These are phyloP conservation scores for Bombus terrestris DNA, from an alignment of 1,140 invertebrate genomes.

Conservation along the genomic window DNA sequence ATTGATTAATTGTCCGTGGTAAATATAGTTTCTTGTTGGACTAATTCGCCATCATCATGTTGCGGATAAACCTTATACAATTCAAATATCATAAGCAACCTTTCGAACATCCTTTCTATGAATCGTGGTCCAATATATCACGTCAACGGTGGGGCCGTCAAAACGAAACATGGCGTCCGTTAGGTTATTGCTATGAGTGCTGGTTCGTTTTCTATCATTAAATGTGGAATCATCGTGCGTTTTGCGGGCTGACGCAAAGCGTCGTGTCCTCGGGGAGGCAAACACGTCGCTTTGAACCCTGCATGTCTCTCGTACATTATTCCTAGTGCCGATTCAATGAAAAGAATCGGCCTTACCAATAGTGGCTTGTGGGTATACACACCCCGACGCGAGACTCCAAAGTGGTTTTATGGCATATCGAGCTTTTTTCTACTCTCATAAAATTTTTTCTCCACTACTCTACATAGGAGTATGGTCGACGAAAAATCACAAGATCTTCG, in stretches of 20 bases:
- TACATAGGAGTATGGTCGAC: conserved; percentile 10
- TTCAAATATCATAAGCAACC: conserved; percentile 11
- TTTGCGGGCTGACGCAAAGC: conserved; percentile 67
- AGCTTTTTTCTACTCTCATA: conserved; percentile 9
- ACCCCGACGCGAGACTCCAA: conserved; percentile 68
- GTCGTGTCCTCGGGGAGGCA: conserved; percentile 69
- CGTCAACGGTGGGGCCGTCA: conserved; percentile 73
- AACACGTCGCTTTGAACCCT: conserved; percentile 60
- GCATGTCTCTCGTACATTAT: conserved; percentile 26
- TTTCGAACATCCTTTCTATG: conserved; percentile 31
- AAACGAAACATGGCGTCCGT: conserved; percentile 76
- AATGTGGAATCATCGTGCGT: conserved; percentile 67
- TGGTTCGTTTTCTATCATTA: conserved; percentile 63
- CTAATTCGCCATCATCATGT: neutral
- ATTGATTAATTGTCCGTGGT: neutral
- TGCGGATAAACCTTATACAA: conserved; percentile 10
- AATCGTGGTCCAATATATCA: conserved; percentile 63
- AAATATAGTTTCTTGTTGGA: neutral
- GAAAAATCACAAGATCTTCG: neutral
- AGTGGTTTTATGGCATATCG: conserved; percentile 47
- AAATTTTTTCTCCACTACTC: neutral
- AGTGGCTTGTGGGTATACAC: conserved; percentile 75
- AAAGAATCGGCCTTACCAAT: conserved; percentile 71
- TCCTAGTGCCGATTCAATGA: conserved; percentile 46
- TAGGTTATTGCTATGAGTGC: conserved; percentile 75